Conservation (phyloP, 1,140 invertebrate species). For the Dendrolimus kikuchii region DNA sequence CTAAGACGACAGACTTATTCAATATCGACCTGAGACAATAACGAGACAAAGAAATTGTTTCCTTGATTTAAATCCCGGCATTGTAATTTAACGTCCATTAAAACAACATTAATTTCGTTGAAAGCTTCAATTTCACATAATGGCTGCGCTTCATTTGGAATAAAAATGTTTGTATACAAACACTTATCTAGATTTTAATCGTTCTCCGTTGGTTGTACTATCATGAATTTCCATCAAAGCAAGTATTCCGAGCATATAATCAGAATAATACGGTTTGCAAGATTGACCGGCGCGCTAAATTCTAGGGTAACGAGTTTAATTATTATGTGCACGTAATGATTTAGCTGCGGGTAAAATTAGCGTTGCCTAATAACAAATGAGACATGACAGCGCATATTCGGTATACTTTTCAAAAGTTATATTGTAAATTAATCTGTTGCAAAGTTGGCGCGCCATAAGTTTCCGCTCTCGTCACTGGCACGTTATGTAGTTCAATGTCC, state of each 20-base stretch:
- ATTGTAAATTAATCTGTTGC: constrained; percentile 36
- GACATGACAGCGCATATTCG: constrained; percentile 36
- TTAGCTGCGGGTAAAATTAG: constrained; percentile 34
- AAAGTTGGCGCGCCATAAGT: constrained; percentile 32
- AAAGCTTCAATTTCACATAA: constrained; percentile 17
- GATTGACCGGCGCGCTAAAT: constrained; percentile 30
- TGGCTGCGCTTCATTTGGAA: constrained; percentile 6
- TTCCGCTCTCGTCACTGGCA: constrained; percentile 21
- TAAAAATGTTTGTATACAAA: constrained; percentile 9
- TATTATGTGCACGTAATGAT: constrained; percentile 37
- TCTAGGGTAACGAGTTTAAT: constrained; percentile 32
- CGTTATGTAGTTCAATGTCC: constrained; percentile 16
- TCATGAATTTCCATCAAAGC: constrained; percentile 16
- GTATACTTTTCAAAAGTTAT: constrained; percentile 38
- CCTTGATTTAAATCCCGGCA: constrained; percentile 20
- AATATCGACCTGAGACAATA: constrained; percentile 39
- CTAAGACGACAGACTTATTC: constrained; percentile 38
- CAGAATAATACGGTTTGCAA: constrained; percentile 31
- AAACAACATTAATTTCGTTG: constrained; percentile 19
- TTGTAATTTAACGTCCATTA: constrained; percentile 16
- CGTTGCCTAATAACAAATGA: constrained; percentile 36
- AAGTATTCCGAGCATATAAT: constrained; percentile 22
- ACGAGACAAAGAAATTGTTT: constrained; percentile 36
- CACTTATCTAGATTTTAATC: constrained; percentile 6
- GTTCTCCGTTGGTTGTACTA: constrained; percentile 7